Evolutionary conservation across 2,888 invertebrate species (phyloP).

Genomic region (Chrysolina americana): DNA sequence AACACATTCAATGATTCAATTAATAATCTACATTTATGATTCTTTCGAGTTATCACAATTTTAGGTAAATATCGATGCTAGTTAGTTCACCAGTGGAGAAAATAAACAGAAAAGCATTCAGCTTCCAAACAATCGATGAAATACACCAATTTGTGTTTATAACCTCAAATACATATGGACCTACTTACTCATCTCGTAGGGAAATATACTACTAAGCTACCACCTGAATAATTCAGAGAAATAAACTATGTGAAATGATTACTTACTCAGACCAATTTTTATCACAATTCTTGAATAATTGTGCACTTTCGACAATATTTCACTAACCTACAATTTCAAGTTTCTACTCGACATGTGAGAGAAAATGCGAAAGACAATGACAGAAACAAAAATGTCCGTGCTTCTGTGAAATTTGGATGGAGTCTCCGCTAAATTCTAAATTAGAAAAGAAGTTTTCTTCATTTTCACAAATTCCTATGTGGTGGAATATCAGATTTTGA

Average conservation of each 20-base stretch:
- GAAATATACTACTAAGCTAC: too few species aligned
- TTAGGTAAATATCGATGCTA: background rate
- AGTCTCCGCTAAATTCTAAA: background rate
- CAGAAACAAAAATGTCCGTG: background rate
- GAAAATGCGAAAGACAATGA: constrained; percentile 15
- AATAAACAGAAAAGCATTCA: background rate
- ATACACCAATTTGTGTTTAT: background rate
- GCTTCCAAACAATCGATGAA: background rate
- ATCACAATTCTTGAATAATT: background rate
- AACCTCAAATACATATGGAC: background rate
- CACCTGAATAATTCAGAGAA: too few species aligned
- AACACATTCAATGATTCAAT: background rate
- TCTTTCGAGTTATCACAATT: background rate
- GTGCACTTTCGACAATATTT: constrained; percentile 12
- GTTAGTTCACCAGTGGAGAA: background rate
- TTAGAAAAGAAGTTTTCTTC: background rate
- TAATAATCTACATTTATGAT: background rate
- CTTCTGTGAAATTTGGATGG: constrained; percentile 2
- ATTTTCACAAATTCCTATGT: background rate
- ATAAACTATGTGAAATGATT: background rate
- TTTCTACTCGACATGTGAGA: constrained; percentile 22
- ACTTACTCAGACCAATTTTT: constrained; percentile 20
- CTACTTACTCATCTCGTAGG: background rate
- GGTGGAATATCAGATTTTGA: background rate
- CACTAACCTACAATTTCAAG: constrained; percentile 22